Evolutionary conservation across 2,888 invertebrate species (phyloP).

Genomic region (Oegoconia quadripuncta): DNA sequence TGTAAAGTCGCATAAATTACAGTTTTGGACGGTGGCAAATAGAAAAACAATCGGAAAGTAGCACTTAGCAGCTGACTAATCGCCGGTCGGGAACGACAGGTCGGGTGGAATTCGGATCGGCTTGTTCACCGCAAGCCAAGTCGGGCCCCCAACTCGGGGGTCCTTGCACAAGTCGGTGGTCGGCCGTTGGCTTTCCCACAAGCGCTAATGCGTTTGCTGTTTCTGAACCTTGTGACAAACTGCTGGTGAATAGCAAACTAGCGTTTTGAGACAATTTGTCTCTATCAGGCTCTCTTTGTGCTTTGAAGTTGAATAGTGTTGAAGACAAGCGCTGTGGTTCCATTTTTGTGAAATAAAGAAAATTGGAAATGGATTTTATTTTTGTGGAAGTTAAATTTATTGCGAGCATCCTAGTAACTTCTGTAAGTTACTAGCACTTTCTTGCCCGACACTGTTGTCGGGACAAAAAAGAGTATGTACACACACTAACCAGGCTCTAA

Average conservation of each 20-base stretch:
- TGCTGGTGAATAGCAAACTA: constrained; percentile 40
- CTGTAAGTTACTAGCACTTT: too few species aligned
- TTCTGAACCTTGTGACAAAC: constrained; percentile 39
- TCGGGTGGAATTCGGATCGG: constrained; percentile 45
- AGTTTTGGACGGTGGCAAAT: constrained; percentile 61
- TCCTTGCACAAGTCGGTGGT: too few species aligned
- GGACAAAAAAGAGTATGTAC: too few species aligned
- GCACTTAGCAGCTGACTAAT: constrained; percentile 76
- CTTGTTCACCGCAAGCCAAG: constrained; percentile 47
- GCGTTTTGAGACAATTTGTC: constrained; percentile 22
- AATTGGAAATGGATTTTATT: too few species aligned
- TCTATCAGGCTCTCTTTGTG: constrained; percentile 9
- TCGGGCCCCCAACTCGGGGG: constrained; percentile 25
- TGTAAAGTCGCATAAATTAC: constrained; percentile 78
- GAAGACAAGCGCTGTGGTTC: too few species aligned
- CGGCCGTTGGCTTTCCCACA: constrained; percentile 23
- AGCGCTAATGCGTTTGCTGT: constrained; percentile 43
- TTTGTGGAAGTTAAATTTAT: too few species aligned
- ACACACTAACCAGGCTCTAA: too few species aligned
- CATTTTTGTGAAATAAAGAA: too few species aligned
- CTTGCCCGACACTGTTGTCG: too few species aligned
- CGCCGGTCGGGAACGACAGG: constrained; percentile 68
- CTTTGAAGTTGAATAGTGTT: constrained; percentile 4
- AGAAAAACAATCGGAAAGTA: constrained; percentile 76
- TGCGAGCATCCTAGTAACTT: too few species aligned